A percentile compares a stretch with the other conserved stretches of the same genome.
Evolutionary conservation across 2,797 vertebrate genomes (phyloP).

Genomic region (Sebastes cheni): DNA sequence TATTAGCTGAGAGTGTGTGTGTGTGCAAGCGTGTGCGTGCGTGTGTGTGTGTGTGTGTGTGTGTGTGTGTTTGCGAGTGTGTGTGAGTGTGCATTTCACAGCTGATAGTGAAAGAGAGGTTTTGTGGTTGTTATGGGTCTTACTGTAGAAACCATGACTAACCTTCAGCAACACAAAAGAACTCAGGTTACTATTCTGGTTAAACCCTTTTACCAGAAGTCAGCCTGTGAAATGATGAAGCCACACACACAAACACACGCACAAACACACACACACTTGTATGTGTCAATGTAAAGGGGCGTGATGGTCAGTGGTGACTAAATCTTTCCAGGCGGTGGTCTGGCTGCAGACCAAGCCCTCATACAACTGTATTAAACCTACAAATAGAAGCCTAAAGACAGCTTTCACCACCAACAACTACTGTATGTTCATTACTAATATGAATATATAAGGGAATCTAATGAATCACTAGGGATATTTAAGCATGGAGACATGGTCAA

Average conservation of each 20-base stretch:
- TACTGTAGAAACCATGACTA: slow-evolving; percentile 37
- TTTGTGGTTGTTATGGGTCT: slow-evolving; percentile 39
- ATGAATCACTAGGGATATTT: not conserved
- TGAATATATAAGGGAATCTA: not conserved
- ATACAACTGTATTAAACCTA: not conserved
- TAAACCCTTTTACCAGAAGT: slow-evolving; percentile 40
- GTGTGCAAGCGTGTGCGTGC: not conserved
- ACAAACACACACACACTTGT: not conserved
- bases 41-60: not conserved
- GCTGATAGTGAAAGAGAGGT: slow-evolving; percentile 19
- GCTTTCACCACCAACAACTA: not conserved
- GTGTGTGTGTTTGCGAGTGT: not conserved
- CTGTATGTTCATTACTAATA: not conserved
- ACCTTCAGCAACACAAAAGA: slow-evolving; percentile 26
- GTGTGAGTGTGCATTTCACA: not conserved
- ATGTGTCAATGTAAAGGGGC: not conserved
- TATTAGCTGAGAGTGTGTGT: not conserved
- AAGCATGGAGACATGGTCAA: not conserved
- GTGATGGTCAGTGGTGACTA: slow-evolving; percentile 19
- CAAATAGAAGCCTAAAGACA: not conserved
- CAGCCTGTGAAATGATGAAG: slow-evolving; percentile 8
- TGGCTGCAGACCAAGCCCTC: not conserved
- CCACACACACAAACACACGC: too few species aligned
- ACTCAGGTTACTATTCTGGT: slow-evolving; percentile 17
- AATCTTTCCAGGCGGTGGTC: slow-evolving; percentile 31